Evolutionary conservation across 2,113 vertebrate species (phyloP).

Genomic region (Corythornis vintsioides): DNA sequence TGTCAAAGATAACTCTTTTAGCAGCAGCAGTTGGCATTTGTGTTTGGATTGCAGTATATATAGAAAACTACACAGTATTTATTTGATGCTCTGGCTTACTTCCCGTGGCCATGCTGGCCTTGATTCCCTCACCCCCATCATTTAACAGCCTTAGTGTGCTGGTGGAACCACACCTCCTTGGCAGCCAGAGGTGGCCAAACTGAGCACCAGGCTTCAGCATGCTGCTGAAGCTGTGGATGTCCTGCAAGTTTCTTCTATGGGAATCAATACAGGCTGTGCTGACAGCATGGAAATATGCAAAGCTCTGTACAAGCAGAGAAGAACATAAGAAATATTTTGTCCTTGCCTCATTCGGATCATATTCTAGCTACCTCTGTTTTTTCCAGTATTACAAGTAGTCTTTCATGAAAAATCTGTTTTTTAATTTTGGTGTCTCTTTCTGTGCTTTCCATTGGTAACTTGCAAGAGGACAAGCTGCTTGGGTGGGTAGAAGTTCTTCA

Average conservation of each 20-base stretch:
- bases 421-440: background rate
- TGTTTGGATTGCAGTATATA: background rate
- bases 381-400: background rate
- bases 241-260: background rate
- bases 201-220: background rate
- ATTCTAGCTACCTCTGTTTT: background rate
- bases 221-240: background rate
- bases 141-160: background rate
- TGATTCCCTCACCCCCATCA: background rate
- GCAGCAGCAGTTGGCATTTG: background rate
- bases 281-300: background rate
- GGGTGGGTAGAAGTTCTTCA: background rate
- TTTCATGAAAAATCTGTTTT: background rate
- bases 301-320: background rate
- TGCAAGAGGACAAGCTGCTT: background rate
- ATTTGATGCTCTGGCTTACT: background rate
- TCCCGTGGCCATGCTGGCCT: too few relatives aligned
- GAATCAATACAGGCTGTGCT: background rate
- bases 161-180: background rate
- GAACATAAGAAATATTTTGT: background rate
- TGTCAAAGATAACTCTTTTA: background rate
- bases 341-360: background rate
- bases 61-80: background rate
- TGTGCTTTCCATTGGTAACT: background rate
- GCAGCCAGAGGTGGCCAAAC: background rate